phyloP scores from a whole-genome alignment of 2,888 invertebrate genomes.

The Dicyrtoma fusca region DNA sequence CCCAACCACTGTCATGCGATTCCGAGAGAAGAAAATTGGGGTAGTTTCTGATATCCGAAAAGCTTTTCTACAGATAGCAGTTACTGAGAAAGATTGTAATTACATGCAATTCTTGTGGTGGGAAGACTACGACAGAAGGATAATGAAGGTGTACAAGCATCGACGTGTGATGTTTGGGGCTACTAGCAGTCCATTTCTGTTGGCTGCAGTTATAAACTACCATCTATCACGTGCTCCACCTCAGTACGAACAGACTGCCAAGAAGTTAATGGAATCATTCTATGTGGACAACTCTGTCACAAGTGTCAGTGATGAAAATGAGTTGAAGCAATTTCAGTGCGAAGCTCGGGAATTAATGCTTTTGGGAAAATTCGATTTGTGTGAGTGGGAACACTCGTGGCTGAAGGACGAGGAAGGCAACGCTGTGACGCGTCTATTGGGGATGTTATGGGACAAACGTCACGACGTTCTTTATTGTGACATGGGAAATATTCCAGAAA shows the following conservation, averaged over 20 bases:
- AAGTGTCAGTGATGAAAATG: conserved; percentile 6
- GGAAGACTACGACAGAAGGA: conserved; percentile 7
- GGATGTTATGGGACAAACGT: conserved; percentile 28
- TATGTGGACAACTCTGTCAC: conserved; percentile 33
- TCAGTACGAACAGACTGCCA: not conserved
- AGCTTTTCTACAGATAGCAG: conserved; percentile 38
- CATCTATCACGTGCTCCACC: conserved; percentile 2
- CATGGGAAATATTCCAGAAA: too few species aligned
- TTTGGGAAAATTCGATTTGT: conserved; percentile 1
- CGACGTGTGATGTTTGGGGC: conserved; percentile 34
- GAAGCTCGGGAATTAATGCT: not conserved
- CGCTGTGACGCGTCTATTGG: conserved; percentile 25
- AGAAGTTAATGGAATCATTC: conserved; percentile 4
- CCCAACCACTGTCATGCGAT: conserved; percentile 29
- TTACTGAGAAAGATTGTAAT: conserved; percentile 25
- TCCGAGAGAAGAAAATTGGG: conserved; percentile 38
- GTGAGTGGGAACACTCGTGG: conserved; percentile 5
- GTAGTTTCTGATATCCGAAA: conserved; percentile 42
- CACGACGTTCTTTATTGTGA: conserved; percentile 32
- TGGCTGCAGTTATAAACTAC: conserved; percentile 27
- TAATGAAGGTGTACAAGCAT: conserved; percentile 23
- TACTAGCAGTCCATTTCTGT: conserved; percentile 37
- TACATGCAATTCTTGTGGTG: conserved; percentile 42
- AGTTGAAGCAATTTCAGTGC: conserved; percentile 17
- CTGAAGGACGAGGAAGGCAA: too few species aligned